Evolutionary conservation across 92 coral and sea anemone species (phyloP).

Genomic region (Phymanthus crucifer): DNA sequence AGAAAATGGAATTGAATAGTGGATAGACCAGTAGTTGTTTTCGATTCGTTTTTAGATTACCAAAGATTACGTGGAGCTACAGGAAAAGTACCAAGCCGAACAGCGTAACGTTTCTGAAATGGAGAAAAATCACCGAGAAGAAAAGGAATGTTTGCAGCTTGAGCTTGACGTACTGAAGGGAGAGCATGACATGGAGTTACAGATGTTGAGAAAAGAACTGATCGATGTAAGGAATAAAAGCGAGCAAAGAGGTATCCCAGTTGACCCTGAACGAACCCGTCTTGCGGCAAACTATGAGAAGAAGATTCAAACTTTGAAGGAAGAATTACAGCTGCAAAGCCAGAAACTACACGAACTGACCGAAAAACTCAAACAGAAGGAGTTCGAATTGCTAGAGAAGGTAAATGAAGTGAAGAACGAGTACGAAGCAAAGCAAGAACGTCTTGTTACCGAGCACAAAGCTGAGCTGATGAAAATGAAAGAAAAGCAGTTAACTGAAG

Average conservation of each 20-base stretch:
- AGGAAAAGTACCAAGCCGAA: slow-evolving; percentile 68
- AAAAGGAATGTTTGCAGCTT: slow-evolving; percentile 60
- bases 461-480: slow-evolving; percentile 41
- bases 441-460: slow-evolving; percentile 39
- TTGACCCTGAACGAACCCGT: slow-evolving; percentile 47
- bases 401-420: slow-evolving; percentile 59
- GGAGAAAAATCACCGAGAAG: slow-evolving; percentile 66
- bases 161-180: slow-evolving; percentile 86
- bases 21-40: no score
- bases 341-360: slow-evolving; percentile 48
- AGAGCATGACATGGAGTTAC: slow-evolving; percentile 79
- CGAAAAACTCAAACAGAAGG: slow-evolving; percentile 77
- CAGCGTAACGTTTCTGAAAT: slow-evolving; percentile 68
- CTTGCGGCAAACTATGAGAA: slow-evolving; percentile 64
- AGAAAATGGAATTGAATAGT: background rate
- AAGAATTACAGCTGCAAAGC: slow-evolving; percentile 70
- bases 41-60: slow-evolving; percentile 54
- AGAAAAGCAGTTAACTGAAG: slow-evolving; percentile 25
- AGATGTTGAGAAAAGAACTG: slow-evolving; percentile 72
- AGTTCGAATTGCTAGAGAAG: slow-evolving; percentile 68
- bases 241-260: slow-evolving; percentile 43
- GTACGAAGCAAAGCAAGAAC: slow-evolving; percentile 47
- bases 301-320: slow-evolving; percentile 63
- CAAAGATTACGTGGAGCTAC: slow-evolving; percentile 65
- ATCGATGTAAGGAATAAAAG: slow-evolving; percentile 59